Conservation (phyloP, 2,797 vertebrate species). For the Columba guinea region DNA sequence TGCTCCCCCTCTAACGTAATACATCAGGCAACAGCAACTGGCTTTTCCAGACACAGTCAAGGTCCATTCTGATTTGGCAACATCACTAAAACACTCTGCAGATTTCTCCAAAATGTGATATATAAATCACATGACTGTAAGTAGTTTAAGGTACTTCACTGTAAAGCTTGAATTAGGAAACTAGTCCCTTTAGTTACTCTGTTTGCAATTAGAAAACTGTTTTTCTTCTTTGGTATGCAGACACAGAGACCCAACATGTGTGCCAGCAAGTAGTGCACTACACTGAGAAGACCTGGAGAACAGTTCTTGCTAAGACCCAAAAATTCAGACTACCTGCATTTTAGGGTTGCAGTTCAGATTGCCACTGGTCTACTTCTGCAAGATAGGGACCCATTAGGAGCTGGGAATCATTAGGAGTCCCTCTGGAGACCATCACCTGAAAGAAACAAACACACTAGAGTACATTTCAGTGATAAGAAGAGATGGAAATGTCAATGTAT, state of each 20-base stretch:
- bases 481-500: background rate
- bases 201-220: background rate
- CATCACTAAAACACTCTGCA: background rate
- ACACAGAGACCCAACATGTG: rapidly evolving
- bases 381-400: rapidly evolving
- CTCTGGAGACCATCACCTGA: background rate
- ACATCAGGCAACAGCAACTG: background rate
- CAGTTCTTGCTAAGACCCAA: background rate
- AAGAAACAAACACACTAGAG: background rate
- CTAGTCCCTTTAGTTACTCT: background rate
- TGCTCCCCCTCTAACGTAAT: background rate
- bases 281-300: background rate
- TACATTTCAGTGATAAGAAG: background rate
- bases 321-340: background rate
- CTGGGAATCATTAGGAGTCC: background rate
- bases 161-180: background rate
- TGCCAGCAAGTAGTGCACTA: background rate
- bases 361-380: background rate
- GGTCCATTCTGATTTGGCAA: background rate
- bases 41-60: background rate
- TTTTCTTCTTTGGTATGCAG: background rate
- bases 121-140: background rate
- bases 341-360: background rate
- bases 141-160: background rate
- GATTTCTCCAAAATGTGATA: background rate